phyloP scores from a whole-genome alignment of 2,113 vertebrate species.

The Gallinago jamesoni region DNA sequence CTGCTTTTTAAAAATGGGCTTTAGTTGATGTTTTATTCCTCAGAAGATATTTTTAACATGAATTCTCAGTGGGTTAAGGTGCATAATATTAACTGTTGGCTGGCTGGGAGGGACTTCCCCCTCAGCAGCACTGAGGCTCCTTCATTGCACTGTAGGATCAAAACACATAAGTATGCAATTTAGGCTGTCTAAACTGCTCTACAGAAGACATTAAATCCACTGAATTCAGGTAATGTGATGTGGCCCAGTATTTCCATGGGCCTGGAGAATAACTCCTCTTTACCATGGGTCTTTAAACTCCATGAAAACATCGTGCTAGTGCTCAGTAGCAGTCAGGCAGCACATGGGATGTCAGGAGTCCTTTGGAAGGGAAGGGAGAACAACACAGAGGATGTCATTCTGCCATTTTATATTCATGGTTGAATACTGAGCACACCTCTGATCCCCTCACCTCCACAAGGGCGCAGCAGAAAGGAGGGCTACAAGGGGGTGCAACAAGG shows the following conservation, averaged over 20 bases:
- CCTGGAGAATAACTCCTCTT: not conserved
- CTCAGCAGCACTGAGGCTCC: not conserved
- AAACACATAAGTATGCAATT: not conserved
- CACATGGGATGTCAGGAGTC: not conserved
- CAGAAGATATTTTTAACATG: not conserved
- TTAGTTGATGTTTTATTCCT: not conserved
- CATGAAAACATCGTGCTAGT: not conserved
- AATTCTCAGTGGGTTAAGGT: not conserved
- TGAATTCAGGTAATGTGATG: not conserved
- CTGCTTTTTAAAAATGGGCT: not conserved
- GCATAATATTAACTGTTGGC: not conserved
- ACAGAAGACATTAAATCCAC: not conserved
- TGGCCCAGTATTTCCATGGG: not conserved
- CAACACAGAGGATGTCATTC: not conserved
- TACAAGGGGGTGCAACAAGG: not conserved
- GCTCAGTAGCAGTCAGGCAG: not conserved
- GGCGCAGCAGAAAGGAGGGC: not conserved
- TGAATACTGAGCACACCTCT: not conserved
- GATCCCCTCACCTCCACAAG: not conserved
- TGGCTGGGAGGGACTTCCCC: not conserved
- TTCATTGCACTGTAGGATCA: not conserved
- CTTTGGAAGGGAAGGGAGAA: not conserved
- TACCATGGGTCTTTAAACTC: not conserved
- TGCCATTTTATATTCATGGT: not conserved
- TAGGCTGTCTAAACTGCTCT: not conserved